Evolutionary conservation across 2,888 invertebrate species (phyloP), one percentile per base, ranked within the genome.

Genomic region (Julus scanicus): DNA sequence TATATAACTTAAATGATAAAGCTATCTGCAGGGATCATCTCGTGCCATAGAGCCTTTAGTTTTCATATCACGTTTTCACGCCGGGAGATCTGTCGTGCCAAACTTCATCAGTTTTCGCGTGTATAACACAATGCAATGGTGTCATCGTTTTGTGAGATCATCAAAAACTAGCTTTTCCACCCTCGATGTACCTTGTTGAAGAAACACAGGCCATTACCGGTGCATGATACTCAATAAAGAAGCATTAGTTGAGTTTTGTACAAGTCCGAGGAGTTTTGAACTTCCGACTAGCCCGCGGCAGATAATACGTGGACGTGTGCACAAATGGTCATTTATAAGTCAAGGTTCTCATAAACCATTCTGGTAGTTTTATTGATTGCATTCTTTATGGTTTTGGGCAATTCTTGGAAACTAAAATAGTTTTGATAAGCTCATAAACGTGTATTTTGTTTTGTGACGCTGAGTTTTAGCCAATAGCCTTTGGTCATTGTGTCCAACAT

Each of bases 41-140:
- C 80, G 37, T 37, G 80, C 80, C 13, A 39, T 80, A 80, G 80
- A 15, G 80, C 15, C 37, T 80, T 80, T 80, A 15, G 37, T 39
- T 80, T 80, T 80, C 80, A 37, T 15, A 80, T 80, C 80, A 80
- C 80, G 80, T 80, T 80, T 80, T 80, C 80, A 80, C 80, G 15
- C 37, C 80, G 37, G 80, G 80, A 39, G 80, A 80, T 80, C 37
- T 80, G 80, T 37, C 80, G 80, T 80, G 80, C 80, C 15, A 39
- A 29, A 80, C 29, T 80, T 39, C 71, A 71, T 71, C 71, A 71
- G 9, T 71, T 71, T 71, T 63, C n/a, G 20, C 71, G 11, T 71
- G 71, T 29, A 71, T 11, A 80, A 80, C 15, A 80, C 37, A 80
- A 80, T 80, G 71, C 29, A 11, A 13, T 80, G 13, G 15, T 37